Base-by-base conservation (phyloP, 2,797 vertebrate genomes). In the Erethizon dorsatum region DNA sequence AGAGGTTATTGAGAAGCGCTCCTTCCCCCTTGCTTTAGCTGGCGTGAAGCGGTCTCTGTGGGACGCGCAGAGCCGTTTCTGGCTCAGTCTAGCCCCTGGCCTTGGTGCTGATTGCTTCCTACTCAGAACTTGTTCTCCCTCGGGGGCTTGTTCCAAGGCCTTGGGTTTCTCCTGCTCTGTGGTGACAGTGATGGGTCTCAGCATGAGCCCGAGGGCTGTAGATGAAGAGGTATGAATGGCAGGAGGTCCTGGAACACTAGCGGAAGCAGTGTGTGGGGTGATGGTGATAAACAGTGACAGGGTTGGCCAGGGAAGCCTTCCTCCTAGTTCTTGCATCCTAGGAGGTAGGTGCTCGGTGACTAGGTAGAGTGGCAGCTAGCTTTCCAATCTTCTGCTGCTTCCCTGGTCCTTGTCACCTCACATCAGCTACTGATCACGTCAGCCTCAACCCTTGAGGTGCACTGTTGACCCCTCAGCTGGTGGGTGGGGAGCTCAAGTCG, bases 31-130 rank as follows among this genome's bases (percentile, higher is more conserved):
- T 18, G 0, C 17, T 97, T 91, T 45, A 26, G 26, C 7, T 5
- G 50, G 73, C 80, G 84, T 79, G 82, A 26, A 77, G 50, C 22
- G 31, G 41, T n/a, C 41, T 94, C n/a, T 28, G 3, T 71, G 37
- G 47, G 26, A 77, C 59, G 10, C 33, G 1, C 1, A 0, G 33
- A 57, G 50, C 14, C 14, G 20, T 59, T 80, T 83, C 47, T 96
- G 73, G 33, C 59, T 71, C 79, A 28, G 33, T 80, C 54, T 52
- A 57, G 7, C 10, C 31, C 26, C 33, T 47, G 26, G 57, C 45
- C 50, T 54, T 18, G 56, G 0, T 86, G 50, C 37, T 45, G n/a
- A 56, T 95, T 96, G 94, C 97, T 97, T 97, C 83, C 92, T 5
- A 11, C 54, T 93, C 82, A n/a, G 96, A 63, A 90, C 89, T 80